Base-by-base conservation (phyloP, 2,888 invertebrate species). In the Nomada ruficornis region DNA sequence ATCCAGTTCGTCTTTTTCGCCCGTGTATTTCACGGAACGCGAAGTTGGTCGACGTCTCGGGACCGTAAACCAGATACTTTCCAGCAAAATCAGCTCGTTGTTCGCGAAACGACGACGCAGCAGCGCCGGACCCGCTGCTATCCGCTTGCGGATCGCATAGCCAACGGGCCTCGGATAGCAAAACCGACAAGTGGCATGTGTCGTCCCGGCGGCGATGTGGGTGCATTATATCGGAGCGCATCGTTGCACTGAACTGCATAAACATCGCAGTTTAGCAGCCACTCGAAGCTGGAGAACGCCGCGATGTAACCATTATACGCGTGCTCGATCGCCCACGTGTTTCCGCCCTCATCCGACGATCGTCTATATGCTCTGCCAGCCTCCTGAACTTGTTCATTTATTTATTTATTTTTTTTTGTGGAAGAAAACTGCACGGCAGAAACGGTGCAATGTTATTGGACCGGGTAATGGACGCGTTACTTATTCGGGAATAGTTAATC, bases 311-410 rank as follows among this genome's bases (percentile, higher is more conserved):
- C 87, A 91, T 91, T 91, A 91, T 89, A 91, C 87, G 83, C 86
- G 88, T 87, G 88, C 77, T 80, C 83, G 88, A 83, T 87, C 92
- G 91, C 91, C 92, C 91, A 92, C 92, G 90, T 85, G 87, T 88
- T 91, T 91, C 91, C 92, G 92, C 91, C 92, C 92, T 90, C 91
- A 91, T 91, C 85, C 76, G 85, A 68, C 60, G 59, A 64, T 60
- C 62, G 59, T 63, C 20, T 29, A 65, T 29, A 63, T 52, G 50
- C 52, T 42, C 52, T 20, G 1, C 3, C 10, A 13, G 23, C 42
- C 42, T 52, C 20, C 42, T 23, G 26, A n/a, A 18, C 52, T 42
- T 20, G n/a, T n/a, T 54, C 42, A 54, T 26, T 54, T 44, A 54
- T 26, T 13, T 29, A 36, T 29, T n/a, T 3, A 29, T 15, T 10